phyloP scores from a whole-genome alignment of 1,140 invertebrate genomes.

The Drosophila insularis region DNA sequence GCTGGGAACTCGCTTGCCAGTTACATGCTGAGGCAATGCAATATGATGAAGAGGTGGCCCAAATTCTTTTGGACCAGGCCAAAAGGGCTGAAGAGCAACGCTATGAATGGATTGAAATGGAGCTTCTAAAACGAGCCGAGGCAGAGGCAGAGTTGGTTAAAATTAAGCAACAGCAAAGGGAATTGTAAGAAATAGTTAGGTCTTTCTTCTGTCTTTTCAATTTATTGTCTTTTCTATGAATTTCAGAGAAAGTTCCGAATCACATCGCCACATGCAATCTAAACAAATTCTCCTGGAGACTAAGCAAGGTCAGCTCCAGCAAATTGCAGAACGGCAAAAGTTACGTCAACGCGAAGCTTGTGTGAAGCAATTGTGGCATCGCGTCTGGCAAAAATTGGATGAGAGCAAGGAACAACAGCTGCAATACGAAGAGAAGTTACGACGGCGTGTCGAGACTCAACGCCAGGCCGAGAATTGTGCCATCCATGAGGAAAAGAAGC shows the following conservation, averaged over 20 bases:
- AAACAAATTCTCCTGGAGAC: constrained; percentile 55
- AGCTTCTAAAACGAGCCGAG: constrained; percentile 41
- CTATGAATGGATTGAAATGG: constrained; percentile 59
- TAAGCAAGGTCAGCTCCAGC: constrained; percentile 62
- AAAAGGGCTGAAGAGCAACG: constrained; percentile 43
- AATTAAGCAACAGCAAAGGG: constrained; percentile 53
- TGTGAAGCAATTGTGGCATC: constrained; percentile 57
- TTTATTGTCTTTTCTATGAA: too few species aligned
- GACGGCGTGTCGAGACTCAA: constrained; percentile 25
- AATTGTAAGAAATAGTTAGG: constrained; percentile 46
- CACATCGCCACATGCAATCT: constrained; percentile 58
- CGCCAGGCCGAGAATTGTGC: constrained; percentile 39
- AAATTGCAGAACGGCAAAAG: constrained; percentile 60
- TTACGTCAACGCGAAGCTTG: constrained; percentile 35
- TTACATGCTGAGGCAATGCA: constrained; percentile 42
- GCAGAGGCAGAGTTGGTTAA: constrained; percentile 51
- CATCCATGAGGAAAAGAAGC: constrained; percentile 18
- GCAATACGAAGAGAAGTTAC: constrained; percentile 40
- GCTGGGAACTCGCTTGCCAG: constrained; percentile 32
- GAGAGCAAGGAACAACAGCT: constrained; percentile 38
- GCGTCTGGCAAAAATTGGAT: constrained; percentile 42
- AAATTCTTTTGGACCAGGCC: constrained; percentile 22
- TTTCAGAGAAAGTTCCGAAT: constrained; percentile 62
- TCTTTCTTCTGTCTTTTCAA: background rate
- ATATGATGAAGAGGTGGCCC: constrained; percentile 42